These are phyloP conservation scores for Hydractinia echinata DNA, from an alignment of 30 jellyfish, hydroid and myxozoan genomes.

Conservation along the genomic window DNA sequence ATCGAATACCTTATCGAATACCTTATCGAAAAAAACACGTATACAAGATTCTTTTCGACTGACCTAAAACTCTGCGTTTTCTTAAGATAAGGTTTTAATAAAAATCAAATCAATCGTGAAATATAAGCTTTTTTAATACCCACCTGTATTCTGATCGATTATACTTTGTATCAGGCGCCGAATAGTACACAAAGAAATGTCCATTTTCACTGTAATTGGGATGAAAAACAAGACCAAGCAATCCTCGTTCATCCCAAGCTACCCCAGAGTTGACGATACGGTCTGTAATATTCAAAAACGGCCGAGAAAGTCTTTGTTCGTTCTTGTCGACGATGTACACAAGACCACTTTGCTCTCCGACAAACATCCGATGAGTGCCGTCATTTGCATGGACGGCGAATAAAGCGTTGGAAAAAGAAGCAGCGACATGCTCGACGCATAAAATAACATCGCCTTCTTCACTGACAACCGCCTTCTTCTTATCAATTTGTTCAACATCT, in stretches of 20 bases:
- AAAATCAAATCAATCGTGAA: too few relatives aligned
- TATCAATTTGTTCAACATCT: constrained; percentile 15
- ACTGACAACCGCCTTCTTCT: not conserved
- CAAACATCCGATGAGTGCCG: constrained; percentile 76
- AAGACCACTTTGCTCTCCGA: constrained; percentile 76
- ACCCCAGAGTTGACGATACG: constrained; percentile 70
- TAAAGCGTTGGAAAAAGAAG: constrained; percentile 46
- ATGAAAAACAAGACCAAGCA: constrained; percentile 83
- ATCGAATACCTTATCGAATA: too few relatives aligned
- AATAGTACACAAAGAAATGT: constrained; percentile 65
- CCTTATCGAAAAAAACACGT: too few relatives aligned
- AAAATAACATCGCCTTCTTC: constrained; percentile 24
- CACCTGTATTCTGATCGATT: not conserved
- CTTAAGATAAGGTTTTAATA: too few relatives aligned
- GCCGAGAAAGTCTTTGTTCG: constrained; percentile 33
- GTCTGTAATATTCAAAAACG: constrained; percentile 59
- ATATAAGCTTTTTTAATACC: constrained; percentile 4
- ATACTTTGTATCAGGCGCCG: constrained; percentile 17
- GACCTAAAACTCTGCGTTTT: too few relatives aligned
- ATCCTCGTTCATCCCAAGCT: constrained; percentile 96
- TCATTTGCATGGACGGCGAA: constrained; percentile 75
- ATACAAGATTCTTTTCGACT: too few relatives aligned
- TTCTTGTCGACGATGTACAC: constrained; percentile 32
- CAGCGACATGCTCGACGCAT: constrained; percentile 65
- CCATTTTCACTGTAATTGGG: constrained; percentile 73